Conservation (phyloP, 2,888 invertebrate genomes). For the Isoperla grammatica region DNA sequence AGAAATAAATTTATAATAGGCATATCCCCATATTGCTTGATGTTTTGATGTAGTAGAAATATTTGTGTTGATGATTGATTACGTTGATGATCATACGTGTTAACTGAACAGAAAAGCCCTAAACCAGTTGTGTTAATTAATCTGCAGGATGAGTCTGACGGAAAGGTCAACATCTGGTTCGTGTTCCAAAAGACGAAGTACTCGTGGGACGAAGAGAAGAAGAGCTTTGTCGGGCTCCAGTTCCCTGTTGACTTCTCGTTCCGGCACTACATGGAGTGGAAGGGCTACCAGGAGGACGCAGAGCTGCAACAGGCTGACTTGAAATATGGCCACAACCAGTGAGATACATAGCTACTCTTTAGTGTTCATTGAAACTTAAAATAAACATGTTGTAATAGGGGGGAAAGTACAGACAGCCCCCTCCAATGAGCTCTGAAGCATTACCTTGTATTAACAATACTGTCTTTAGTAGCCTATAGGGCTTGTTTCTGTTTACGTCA, state of each 20-base stretch:
- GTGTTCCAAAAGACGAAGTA: conserved; percentile 98
- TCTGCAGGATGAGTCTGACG: conserved; percentile 45
- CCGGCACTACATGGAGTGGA: conserved; percentile 71
- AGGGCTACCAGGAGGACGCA: conserved; percentile 81
- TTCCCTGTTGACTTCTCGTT: conserved; percentile 75
- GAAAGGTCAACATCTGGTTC: conserved; percentile 69
- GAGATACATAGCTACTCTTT: conserved; percentile 35
- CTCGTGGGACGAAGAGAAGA: conserved; percentile 77
- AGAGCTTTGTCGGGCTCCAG: conserved; percentile 71
- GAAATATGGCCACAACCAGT: conserved; percentile 89
- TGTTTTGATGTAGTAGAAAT: too few species aligned
- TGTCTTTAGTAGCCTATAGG: too few species aligned
- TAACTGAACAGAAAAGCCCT: too few species aligned
- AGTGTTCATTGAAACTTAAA: neutral
- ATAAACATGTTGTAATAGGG: neutral
- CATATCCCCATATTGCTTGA: too few species aligned
- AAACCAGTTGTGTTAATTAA: too few species aligned
- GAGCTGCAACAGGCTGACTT: conserved; percentile 69
- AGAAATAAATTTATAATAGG: too few species aligned
- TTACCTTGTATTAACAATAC: too few species aligned
- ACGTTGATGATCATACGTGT: too few species aligned
- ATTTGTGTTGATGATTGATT: too few species aligned
- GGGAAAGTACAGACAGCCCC: too few species aligned
- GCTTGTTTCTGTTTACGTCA: too few species aligned
- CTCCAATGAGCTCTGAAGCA: too few species aligned